Base-by-base conservation (phyloP, 2,888 invertebrate genomes). In the Cephus nigrinus region DNA sequence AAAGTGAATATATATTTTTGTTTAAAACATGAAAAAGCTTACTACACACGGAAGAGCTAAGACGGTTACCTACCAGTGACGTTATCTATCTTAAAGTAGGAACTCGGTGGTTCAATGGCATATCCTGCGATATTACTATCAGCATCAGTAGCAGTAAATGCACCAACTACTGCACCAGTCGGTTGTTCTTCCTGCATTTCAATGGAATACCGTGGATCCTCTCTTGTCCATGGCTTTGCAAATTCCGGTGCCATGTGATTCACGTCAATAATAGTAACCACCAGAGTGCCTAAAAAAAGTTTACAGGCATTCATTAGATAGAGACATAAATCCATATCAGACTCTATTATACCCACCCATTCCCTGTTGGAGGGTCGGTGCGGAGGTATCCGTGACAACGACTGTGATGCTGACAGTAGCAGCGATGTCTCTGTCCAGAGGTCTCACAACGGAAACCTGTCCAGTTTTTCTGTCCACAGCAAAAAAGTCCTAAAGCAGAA, bases 121-220 rank as follows among this genome's bases (percentile, higher is more conserved):
- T 96, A 96, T 79, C 95, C 94, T 0, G 96, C 95, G 82, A 97
- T 96, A 75, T 96, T 96, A 0, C 97, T 97, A 86, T 98, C 97
- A 79, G 93, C 94, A 88, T 98, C 98, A 0, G 94, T 94, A 0
- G 97, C 97, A 23, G 94, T 93, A 86, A 96, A 95, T 0, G 96
- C 96, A 69, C 95, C 94, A 3, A 98, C 94, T 12, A 96, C 93
- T 0, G 96, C 95, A 12, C 97, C 97, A 0, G 95, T 90, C 0
- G 97, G 96, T 88, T 96, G 96, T 87, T 97, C 98, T 90, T 98
- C 98, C 76, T 95, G 93, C 85, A 97, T 93, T 89, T 95, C 94
- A 76, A 95, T 91, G 75, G 93, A 92, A 82, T 95, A 95, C 74
- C 92, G 90, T 0, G 96, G 95, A 84, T 94, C 93, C 73, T 94